A percentile compares a stretch with the other conserved stretches of the same genome.
Evolutionary conservation across 2,888 invertebrate species (phyloP).

Genomic region (Lydus trimaculatus): DNA sequence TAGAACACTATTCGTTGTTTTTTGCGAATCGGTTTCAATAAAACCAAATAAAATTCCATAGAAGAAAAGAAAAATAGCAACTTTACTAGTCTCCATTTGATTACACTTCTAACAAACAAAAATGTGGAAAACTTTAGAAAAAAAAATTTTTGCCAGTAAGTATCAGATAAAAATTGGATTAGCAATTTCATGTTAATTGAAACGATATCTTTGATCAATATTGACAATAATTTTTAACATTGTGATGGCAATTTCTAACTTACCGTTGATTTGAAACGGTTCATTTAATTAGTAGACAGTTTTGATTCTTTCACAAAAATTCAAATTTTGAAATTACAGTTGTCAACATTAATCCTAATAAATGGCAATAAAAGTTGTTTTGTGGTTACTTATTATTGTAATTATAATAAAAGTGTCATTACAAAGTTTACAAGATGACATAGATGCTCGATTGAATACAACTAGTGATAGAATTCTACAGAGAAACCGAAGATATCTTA

Average conservation of each 20-base stretch:
- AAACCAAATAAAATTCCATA: conserved; percentile 33
- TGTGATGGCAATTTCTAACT: not conserved
- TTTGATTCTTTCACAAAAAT: not conserved
- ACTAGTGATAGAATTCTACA: conserved; percentile 45
- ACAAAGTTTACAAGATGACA: conserved; percentile 43
- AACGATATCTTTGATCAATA: conserved; percentile 18
- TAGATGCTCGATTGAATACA: conserved; percentile 35
- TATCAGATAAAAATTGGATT: conserved; percentile 23
- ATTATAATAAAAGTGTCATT: conserved; percentile 30
- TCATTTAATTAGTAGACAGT: conserved; percentile 31
- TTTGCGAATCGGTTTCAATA: conserved; percentile 25
- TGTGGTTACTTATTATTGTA: conserved; percentile 28
- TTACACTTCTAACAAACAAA: not conserved
- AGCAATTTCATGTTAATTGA: conserved; percentile 23
- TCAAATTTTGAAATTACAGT: not conserved
- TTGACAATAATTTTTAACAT: conserved; percentile 9
- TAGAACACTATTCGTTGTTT: conserved; percentile 53
- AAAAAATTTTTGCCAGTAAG: conserved; percentile 4
- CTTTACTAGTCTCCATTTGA: conserved; percentile 20
- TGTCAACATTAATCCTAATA: conserved; percentile 10
- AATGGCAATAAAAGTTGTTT: conserved; percentile 18
- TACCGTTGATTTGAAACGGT: conserved; percentile 28
- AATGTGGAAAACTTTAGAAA: not conserved
- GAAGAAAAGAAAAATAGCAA: conserved; percentile 13
- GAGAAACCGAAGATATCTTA: conserved; percentile 54